These are phyloP conservation scores for Leptodactylus fallax DNA, from an alignment of 2,797 vertebrate genomes.

Conservation along the genomic window DNA sequence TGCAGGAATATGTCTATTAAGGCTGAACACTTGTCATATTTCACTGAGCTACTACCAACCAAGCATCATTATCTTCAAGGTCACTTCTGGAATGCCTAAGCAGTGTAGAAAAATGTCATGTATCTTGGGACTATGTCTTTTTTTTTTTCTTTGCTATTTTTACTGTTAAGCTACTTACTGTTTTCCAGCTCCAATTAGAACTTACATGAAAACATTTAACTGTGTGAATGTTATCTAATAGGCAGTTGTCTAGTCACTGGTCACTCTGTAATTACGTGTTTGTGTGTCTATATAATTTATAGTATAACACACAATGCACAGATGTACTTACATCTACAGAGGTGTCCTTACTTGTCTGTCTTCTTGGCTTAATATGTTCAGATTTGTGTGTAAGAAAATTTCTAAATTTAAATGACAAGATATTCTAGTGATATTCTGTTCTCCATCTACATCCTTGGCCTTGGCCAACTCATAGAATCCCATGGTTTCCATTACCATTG, in stretches of 20 bases:
- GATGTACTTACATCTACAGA: no score
- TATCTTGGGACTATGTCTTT: constrained; percentile 26
- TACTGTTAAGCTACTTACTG: constrained; percentile 14
- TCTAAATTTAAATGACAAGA: no score
- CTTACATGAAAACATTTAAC: constrained; percentile 24
- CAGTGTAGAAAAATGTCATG: constrained; percentile 41
- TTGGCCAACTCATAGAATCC: no score
- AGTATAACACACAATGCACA: no score
- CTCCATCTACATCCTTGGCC: no score
- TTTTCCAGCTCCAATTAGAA: constrained; percentile 42
- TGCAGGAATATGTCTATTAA: constrained; percentile 23
- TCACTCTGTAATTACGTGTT: background rate
- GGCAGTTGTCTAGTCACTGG: background rate
- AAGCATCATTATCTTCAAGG: constrained; percentile 55
- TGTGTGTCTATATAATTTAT: background rate
- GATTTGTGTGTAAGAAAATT: no score
- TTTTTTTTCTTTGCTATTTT: constrained; percentile 22
- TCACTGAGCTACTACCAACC: constrained; percentile 19
- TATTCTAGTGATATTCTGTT: no score
- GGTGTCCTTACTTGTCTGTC: no score
- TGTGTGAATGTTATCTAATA: constrained; percentile 8
- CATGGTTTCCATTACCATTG: no score
- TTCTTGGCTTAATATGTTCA: no score
- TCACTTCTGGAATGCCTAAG: constrained; percentile 17
- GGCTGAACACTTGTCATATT: constrained; percentile 25